Evolutionary conservation across 1,140 invertebrate genomes (phyloP).

Genomic region (Zaprionus lachaisei): DNA sequence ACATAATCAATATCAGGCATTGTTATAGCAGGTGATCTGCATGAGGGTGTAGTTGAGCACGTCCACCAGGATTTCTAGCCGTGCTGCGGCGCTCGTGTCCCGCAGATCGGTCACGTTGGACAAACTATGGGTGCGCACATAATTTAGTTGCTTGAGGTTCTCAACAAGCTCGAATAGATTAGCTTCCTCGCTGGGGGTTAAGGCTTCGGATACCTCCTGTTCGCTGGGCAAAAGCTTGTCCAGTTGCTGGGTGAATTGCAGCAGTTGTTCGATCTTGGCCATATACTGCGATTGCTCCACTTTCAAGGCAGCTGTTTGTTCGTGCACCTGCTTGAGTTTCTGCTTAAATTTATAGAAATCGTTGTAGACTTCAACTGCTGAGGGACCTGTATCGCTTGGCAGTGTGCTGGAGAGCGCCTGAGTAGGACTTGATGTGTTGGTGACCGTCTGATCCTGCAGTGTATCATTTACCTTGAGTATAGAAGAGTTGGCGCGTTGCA

Average conservation of each 20-base stretch:
- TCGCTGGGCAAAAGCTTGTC: constrained; percentile 59
- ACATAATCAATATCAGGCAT: constrained; percentile 11
- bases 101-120: constrained; percentile 18
- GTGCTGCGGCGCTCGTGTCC: constrained; percentile 33
- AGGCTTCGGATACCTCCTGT: constrained; percentile 43
- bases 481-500: constrained; percentile 56
- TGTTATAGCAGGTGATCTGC: constrained; percentile 53
- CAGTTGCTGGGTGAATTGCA: constrained; percentile 65
- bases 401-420: constrained; percentile 21
- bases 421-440: constrained; percentile 29
- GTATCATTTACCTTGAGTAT: constrained; percentile 27
- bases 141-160: constrained; percentile 68
- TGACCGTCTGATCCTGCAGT: constrained; percentile 28
- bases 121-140: constrained; percentile 54
- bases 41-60: constrained; percentile 64
- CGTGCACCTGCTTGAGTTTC: constrained; percentile 48
- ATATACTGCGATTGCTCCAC: constrained; percentile 37
- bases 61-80: constrained; percentile 62
- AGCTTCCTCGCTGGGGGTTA: constrained; percentile 45
- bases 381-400: constrained; percentile 33
- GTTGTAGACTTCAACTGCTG: constrained; percentile 47
- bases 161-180: constrained; percentile 47
- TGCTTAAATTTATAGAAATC: constrained; percentile 67
- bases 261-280: constrained; percentile 51
- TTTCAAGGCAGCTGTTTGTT: constrained; percentile 38